Evolutionary conservation across 2,888 invertebrate genomes (phyloP).

Genomic region (Apantesis nais): DNA sequence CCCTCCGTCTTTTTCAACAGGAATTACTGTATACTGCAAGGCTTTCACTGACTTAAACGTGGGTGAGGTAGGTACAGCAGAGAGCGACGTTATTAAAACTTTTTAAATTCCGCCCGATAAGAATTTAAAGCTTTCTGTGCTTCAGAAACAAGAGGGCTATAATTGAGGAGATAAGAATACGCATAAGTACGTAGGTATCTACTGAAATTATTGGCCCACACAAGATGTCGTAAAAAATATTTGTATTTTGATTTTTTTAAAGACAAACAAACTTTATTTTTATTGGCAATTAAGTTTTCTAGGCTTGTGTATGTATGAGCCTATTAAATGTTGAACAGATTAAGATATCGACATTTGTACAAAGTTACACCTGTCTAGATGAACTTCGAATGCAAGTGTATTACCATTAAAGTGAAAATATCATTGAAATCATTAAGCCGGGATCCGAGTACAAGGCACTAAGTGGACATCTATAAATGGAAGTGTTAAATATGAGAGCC

Average conservation of each 20-base stretch:
- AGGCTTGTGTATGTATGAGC: neutral
- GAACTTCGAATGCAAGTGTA: neutral
- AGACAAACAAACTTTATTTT: neutral
- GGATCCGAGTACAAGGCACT: neutral
- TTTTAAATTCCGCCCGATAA: conserved; percentile 58
- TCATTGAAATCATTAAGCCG: neutral
- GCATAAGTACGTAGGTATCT: conserved; percentile 6
- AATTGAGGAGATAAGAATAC: conserved; percentile 34
- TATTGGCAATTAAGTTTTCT: neutral
- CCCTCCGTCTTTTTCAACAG: conserved; percentile 54
- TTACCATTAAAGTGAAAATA: neutral
- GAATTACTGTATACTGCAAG: conserved; percentile 52
- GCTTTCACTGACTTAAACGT: conserved; percentile 46
- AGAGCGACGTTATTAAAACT: conserved; percentile 58
- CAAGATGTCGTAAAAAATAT: conserved; percentile 7
- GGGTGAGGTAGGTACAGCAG: conserved; percentile 25
- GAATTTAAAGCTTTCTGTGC: conserved; percentile 40
- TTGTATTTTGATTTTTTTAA: conserved; percentile 3
- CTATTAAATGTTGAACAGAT: neutral
- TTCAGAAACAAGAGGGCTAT: conserved; percentile 28
- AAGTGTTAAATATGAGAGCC: neutral
- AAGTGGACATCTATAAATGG: neutral
- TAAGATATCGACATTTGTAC: neutral
- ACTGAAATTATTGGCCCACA: conserved; percentile 20
- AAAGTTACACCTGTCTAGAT: neutral